phyloP scores from a whole-genome alignment of 1,140 invertebrate species.

The Adelges cooleyi region DNA sequence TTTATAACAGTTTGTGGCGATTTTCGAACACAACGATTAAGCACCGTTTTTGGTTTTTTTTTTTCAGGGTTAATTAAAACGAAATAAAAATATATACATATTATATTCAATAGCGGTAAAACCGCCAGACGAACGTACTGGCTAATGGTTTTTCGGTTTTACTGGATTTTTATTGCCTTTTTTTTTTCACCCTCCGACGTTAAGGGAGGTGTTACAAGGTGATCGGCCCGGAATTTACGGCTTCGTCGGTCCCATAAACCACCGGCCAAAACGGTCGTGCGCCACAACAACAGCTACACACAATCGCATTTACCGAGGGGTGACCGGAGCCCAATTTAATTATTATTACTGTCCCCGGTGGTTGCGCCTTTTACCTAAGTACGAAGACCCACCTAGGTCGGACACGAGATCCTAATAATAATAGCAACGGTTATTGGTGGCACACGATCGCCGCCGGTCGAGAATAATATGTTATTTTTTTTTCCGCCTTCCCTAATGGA shows the following conservation, averaged over 20 bases:
- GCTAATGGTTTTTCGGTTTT: constrained; percentile 22
- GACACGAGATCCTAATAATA: no score
- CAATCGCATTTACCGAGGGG: no score
- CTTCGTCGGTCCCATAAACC: constrained; percentile 9
- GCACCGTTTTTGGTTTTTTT: background rate
- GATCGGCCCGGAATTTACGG: background rate
- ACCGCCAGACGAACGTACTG: background rate
- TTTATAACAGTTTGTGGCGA: no score
- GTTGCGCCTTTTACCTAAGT: no score
- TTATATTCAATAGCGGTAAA: background rate
- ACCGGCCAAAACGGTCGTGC: constrained; percentile 1
- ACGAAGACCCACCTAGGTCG: no score
- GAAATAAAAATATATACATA: background rate
- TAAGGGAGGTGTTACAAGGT: no score
- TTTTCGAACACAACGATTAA: background rate
- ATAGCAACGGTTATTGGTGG: background rate
- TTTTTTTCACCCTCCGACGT: background rate
- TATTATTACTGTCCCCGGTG: background rate
- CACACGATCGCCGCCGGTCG: background rate
- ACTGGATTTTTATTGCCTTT: constrained; percentile 3
- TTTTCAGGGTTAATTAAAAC: background rate
- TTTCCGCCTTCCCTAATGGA: background rate
- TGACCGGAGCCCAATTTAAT: constrained; percentile 4
- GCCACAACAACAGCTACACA: background rate
- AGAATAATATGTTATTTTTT: no score